Evolutionary conservation across 2,113 vertebrate species (phyloP).

Genomic region (Cercopithecus mona): DNA sequence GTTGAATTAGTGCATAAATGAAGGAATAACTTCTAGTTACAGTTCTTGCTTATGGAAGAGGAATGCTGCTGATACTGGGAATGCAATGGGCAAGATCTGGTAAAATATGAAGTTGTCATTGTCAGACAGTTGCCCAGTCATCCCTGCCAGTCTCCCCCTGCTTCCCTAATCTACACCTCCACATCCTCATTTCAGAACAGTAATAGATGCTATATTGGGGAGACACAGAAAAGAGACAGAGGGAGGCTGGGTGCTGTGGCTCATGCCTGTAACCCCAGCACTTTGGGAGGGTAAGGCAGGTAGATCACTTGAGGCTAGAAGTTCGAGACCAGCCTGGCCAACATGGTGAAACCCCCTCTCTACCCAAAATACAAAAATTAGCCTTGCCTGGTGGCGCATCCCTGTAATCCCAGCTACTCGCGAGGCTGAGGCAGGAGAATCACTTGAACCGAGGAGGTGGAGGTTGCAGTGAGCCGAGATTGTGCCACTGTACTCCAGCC

Average conservation of each 20-base stretch:
- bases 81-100: background rate
- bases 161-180: background rate
- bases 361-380: too few species aligned
- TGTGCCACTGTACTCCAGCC: too few species aligned
- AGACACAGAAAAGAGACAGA: background rate
- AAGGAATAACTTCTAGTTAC: background rate
- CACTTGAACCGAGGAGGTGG: too few species aligned
- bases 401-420: too few species aligned
- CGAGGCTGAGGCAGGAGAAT: too few species aligned
- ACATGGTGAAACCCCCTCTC: too few species aligned
- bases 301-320: too few species aligned
- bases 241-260: background rate
- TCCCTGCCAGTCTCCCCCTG: background rate
- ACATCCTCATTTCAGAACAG: background rate
- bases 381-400: too few species aligned
- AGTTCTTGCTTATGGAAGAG: background rate
- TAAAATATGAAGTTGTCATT: background rate
- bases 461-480: too few species aligned
- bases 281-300: too few species aligned
- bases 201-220: background rate
- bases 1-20: background rate
- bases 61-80: background rate
- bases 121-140: background rate
- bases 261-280: too few species aligned
- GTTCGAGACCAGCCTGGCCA: too few species aligned